Evolutionary conservation across 64 coral and sea anemone species (phyloP), one percentile per base, ranked within the genome.

Genomic region (Pocillopora damicornis): DNA sequence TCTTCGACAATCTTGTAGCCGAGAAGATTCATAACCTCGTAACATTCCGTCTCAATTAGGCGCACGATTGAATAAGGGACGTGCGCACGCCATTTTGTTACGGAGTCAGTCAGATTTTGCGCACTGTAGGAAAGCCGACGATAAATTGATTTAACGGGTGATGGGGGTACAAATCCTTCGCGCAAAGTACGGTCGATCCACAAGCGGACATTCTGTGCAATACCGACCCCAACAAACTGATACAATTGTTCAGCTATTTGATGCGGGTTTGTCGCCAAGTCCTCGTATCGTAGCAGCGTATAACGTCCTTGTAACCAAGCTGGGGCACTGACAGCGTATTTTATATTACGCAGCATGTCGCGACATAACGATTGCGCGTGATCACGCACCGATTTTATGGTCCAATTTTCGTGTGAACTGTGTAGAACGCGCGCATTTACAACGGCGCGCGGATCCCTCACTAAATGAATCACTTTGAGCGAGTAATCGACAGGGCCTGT

Each of bases 231-330:
- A 37, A 96, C 69, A 87, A 93, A 93, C 37, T 80, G 84, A 51
- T 96, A 93, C 1, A 96, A 59, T 25, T 96, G 94, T 30, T 96
- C 94, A 1, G 94, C 82, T 34, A 96, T 96, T 76, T 89, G 91
- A 67, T 96, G 94, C 57, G 93, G 93, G 35, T 86, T 95, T 35
- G 79, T 89, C 20, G 92, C 91, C 13, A 99, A 57, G 51, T 99
- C 97, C 37, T 99, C 97, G 74, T 95, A 99, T 65, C 93, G 92
- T 67, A 99, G 84, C 90, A 92, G 79, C 59, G 93, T 95, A 66
- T 95, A 99, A 22, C 86, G 93, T 3, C 93, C 93, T 13, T 89
- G 82, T 75, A 92, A 60, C 93, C 89, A 91, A 35, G 93, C 72
- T 11, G 89, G 93, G 11, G 90, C 88, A 36, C 88, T 95, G 13